phyloP scores from a whole-genome alignment of 1,140 invertebrate species.

The Sinella curviseta region DNA sequence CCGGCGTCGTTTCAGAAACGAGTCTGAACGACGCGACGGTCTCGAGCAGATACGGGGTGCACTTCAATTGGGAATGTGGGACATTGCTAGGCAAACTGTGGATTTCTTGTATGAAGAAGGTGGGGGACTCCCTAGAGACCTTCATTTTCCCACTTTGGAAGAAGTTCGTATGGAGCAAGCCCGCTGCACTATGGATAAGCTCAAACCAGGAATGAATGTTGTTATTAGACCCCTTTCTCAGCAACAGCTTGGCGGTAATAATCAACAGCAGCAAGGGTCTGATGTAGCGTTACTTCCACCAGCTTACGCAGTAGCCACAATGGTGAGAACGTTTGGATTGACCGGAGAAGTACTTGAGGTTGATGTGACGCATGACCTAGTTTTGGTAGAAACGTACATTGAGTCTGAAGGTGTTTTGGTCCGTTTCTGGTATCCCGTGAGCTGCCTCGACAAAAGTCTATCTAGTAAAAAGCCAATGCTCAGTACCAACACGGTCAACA shows the following conservation, averaged over 20 bases:
- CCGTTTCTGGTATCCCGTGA: slow-evolving; percentile 57
- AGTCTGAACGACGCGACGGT: slow-evolving; percentile 57
- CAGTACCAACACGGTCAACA: slow-evolving; percentile 54
- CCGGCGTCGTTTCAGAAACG: slow-evolving; percentile 56
- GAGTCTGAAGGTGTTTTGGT: slow-evolving; percentile 56
- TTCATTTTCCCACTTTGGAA: slow-evolving; percentile 57
- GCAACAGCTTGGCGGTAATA: slow-evolving; percentile 23
- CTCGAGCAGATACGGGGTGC: slow-evolving; percentile 58
- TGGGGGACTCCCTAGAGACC: slow-evolving; percentile 56
- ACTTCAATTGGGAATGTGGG: slow-evolving; percentile 57
- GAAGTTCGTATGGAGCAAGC: slow-evolving; percentile 57
- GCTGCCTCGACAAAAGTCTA: slow-evolving; percentile 54
- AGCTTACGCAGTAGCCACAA: slow-evolving; percentile 54
- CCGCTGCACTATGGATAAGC: slow-evolving; percentile 55
- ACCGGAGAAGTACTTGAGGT: slow-evolving; percentile 56
- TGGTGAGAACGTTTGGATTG: slow-evolving; percentile 56
- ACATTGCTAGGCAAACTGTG: slow-evolving; percentile 58
- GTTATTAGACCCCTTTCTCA: slow-evolving; percentile 51
- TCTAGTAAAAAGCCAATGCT: slow-evolving; percentile 53
- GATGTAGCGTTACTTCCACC: slow-evolving; percentile 39
- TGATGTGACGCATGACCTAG: slow-evolving; percentile 55
- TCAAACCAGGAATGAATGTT: slow-evolving; percentile 55
- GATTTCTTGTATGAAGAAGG: slow-evolving; percentile 59
- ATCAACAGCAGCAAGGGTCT: too few species aligned
- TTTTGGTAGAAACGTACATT: slow-evolving; percentile 57